Evolutionary conservation across 2,797 vertebrate genomes (phyloP), one percentile per base, ranked within the genome.

Genomic region (Myiotriccus ornatus): DNA sequence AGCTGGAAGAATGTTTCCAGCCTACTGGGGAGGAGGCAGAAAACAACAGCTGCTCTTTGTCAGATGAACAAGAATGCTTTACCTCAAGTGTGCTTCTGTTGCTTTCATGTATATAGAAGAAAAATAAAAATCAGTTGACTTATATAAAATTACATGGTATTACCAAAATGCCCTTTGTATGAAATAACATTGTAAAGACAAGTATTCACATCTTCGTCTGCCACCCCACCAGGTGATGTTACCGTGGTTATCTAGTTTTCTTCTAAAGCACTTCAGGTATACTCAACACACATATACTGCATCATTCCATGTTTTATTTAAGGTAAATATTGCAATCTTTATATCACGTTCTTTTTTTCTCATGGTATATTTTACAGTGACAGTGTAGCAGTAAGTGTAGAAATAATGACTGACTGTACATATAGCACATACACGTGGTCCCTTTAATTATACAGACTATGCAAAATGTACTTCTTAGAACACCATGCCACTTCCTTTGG

Each of bases 231-330:
- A 53, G 23, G 34, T 2, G 56, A 32, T 23, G 4, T 63, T 91
- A 50, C 19, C 0, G 1, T 12, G 14, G n/a, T 68, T 35, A 37
- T 30, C 12, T 34, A 7, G 28, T 53, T 70, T 67, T 70, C 32
- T 82, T 39, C 22, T 41, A 34, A 69, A 43, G 64, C 11, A 62
- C 46, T 90, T 79, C 24, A 92, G 43, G 23, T 49, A 85, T 41
- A 92, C 52, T 75, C 59, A 65, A 32, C 16, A 86, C n/a, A 20
- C 80, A 86, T 50, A 65, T 47, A 25, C 24, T 30, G 28, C 52
- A 53, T 56, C 19, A 60, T 27, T 85, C 19, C n/a, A 52, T 5
- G 2, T 63, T 96, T 95, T 96, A 96, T 96, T 96, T 84, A 55
- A 85, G 44, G 55, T 77, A 87, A 84, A 63, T 37, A 84, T 9